Base-by-base conservation (phyloP, 2,888 invertebrate species). In the Drosophila macrothrix region DNA sequence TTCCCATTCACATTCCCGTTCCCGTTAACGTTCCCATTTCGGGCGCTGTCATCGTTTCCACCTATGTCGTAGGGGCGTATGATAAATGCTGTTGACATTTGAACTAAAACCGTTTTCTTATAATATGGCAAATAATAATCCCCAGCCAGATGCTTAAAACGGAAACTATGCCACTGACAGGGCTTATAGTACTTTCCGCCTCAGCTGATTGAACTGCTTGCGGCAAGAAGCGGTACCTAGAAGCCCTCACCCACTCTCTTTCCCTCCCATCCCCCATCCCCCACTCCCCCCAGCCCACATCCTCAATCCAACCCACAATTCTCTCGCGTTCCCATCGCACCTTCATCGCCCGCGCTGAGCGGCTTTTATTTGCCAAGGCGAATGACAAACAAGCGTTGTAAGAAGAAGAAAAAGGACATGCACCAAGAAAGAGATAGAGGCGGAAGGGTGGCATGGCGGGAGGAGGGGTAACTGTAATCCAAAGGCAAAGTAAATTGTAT, bases 71-170 rank as follows among this genome's bases (percentile, higher is more conserved):
- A 62, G 28, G 55, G 37, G 12, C 56, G 66, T 63, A 80, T 85
- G 83, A 78, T 81, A 85, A 84, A 88, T 89, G 90, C 85, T 86
- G 90, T 86, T 86, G 85, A 86, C 85, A 86, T 86, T 86, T 86
- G 90, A 86, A 86, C 85, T 86, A 89, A 85, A 89, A 78, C 85
- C 88, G 90, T 87, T 90, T 85, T 84, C 88, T 70, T 89, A 80
- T 84, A 88, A 87, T 87, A 90, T 86, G 85, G 90, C 88, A 89
- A 89, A 89, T 88, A 89, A 86, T 86, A 89, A 86, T 86, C 90
- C 85, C 80, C 76, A 79, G 88, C 79, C 84, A 87, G 88, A 88
- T 84, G 81, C 86, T 88, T 87, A 76, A 84, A 73, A 82, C 71
- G 83, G 76, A 86, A 86, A 86, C 85, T 86, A 86, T 86, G 85